Percentiles rank a stretch among this genome's conserved stretches.
Conservation (phyloP, 2,113 vertebrate species). For the Ardeotis arabs region DNA sequence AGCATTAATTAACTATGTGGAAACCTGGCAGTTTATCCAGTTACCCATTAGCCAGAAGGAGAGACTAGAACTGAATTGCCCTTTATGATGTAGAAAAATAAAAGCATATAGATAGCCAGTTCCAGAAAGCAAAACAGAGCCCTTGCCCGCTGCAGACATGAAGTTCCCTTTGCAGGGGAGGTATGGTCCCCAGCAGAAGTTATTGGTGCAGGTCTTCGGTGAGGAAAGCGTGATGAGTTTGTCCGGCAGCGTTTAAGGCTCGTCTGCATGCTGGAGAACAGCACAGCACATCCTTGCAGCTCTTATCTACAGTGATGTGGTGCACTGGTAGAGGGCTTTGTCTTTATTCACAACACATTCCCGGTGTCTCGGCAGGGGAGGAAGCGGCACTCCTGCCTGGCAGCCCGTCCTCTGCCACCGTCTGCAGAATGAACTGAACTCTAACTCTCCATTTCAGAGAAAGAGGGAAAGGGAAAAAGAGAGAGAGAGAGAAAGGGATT, state of each 20-base stretch:
- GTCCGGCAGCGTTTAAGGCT: constrained; percentile 3
- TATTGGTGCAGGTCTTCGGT: neutral
- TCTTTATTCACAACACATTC: constrained; percentile 80
- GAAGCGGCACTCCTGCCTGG: constrained; percentile 65
- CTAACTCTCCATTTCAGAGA: constrained; percentile 59
- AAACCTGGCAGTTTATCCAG: neutral
- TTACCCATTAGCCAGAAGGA: neutral
- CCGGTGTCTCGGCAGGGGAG: constrained; percentile 72
- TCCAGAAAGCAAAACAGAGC: neutral
- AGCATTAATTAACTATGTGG: neutral
- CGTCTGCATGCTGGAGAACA: constrained; percentile 48
- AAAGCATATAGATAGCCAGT: neutral
- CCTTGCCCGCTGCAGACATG: neutral
- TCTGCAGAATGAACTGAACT: constrained; percentile 65
- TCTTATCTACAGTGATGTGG: constrained; percentile 59
- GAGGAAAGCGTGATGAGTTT: neutral
- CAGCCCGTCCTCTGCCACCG: constrained; percentile 66
- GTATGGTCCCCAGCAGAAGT: constrained; percentile 15
- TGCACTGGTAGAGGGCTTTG: constrained; percentile 71
- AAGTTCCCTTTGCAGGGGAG: neutral
- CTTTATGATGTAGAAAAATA: neutral
- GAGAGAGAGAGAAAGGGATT: constrained; percentile 3
- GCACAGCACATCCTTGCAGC: constrained; percentile 67
- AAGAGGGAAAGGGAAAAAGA: constrained; percentile 42
- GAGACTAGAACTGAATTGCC: neutral